Evolutionary conservation across 2,797 vertebrate genomes (phyloP).

Genomic region (Manis javanica): DNA sequence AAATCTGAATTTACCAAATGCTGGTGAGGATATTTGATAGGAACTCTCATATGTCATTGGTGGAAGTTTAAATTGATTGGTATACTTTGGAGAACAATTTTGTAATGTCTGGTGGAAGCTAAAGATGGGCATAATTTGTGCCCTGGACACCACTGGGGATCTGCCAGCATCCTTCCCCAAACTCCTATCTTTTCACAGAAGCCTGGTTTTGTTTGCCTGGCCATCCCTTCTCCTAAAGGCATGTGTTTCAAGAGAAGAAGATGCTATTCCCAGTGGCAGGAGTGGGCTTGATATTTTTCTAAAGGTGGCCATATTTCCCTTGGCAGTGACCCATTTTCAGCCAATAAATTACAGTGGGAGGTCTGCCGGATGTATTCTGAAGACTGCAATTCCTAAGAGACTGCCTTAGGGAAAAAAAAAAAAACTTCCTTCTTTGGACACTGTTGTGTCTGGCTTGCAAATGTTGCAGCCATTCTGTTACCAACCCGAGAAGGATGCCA

Average conservation of each 20-base stretch:
- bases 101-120: neutral
- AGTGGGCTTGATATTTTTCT: neutral
- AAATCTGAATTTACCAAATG: neutral
- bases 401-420: neutral
- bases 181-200: neutral
- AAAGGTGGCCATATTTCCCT: neutral
- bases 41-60: too few species aligned
- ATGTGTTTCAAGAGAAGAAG: neutral
- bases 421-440: neutral
- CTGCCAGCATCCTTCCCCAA: neutral
- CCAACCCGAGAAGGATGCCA: neutral
- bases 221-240: neutral
- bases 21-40: neutral
- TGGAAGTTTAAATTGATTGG: neutral
- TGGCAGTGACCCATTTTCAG: neutral
- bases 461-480: neutral
- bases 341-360: neutral
- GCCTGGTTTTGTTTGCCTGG: neutral
- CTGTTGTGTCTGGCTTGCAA: neutral
- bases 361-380: neutral
- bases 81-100: neutral
- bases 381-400: neutral
- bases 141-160: too few species aligned
- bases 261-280: neutral
- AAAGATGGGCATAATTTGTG: neutral